Conservation (phyloP, 2,113 vertebrate genomes). For the Dendrocopos noguchii region DNA sequence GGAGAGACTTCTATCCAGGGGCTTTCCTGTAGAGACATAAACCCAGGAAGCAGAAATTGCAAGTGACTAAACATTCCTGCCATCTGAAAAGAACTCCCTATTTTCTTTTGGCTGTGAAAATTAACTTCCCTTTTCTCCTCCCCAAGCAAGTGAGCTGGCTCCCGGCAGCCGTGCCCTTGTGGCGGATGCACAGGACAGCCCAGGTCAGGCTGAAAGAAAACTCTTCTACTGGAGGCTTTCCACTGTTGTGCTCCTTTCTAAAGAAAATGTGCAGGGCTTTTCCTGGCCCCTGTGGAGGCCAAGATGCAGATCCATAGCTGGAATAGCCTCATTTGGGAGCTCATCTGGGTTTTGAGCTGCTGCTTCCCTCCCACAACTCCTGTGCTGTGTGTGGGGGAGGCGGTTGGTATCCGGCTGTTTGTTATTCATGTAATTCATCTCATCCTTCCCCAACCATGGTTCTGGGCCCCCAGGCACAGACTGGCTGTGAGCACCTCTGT, state of each 20-base stretch:
- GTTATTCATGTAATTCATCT: constrained; percentile 13
- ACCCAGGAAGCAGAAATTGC: not conserved
- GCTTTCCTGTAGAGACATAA: not conserved
- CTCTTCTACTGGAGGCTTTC: constrained; percentile 49
- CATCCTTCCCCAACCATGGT: not conserved
- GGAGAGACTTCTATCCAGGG: not conserved
- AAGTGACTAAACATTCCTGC: constrained; percentile 49
- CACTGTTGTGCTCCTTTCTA: constrained; percentile 50
- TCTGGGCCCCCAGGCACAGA: not conserved
- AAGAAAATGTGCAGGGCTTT: constrained; percentile 54
- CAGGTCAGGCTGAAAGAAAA: constrained; percentile 67
- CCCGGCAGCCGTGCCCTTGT: constrained; percentile 8
- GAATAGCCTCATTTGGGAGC: constrained; percentile 44
- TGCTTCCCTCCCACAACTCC: not conserved
- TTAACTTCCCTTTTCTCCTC: constrained; percentile 45
- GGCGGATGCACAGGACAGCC: constrained; percentile 15
- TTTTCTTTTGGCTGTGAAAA: constrained; percentile 45
- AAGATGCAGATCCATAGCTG: constrained; percentile 32
- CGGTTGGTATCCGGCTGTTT: constrained; percentile 4
- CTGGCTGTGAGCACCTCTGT: not conserved
- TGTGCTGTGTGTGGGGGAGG: not conserved
- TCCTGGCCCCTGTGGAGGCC: constrained; percentile 41
- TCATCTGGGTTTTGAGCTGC: not conserved
- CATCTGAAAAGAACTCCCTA: constrained; percentile 55
- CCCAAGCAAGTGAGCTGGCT: not conserved